Base-by-base conservation (phyloP, 2,113 vertebrate genomes). In the Acanthisitta chloris region DNA sequence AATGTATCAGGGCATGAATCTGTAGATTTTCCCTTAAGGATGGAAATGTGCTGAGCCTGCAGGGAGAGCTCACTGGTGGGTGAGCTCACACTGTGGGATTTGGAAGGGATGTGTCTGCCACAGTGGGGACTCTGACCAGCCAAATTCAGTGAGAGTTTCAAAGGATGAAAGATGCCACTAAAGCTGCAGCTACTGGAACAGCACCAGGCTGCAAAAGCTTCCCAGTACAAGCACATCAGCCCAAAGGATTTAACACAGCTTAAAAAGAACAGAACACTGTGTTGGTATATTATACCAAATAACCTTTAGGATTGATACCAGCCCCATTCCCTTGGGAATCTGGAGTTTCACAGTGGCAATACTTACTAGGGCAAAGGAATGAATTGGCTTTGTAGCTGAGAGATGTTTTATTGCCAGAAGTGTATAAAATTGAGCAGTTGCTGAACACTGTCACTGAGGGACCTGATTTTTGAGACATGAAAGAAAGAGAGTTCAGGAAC, bases 11-110 rank as follows among this genome's bases (percentile, higher is more conserved):
- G 48, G 17, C 1, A 7, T 13, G 14, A 17, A 36, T 42, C 64
- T 71, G 67, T 54, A 25, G 69, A 6, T 52, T 79, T 57, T 49
- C 49, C 5, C 74, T 86, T 24, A 42, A 43, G 24, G 23, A 0
- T 40, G 40, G 14, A 36, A 57, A 76, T 24, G 66, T 82, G 96
- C 95, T 96, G 96, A 96, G 62, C 31, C 73, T 80, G 86, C 92
- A 40, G 90, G n/a, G 79, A 31, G 86, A 20, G 77, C n/a, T 38
- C 29, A 2, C n/a, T n/a, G n/a, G n/a, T 8, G 9, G 45, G 21
- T 90, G 31, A 78, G 88, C 91, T 69, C 36, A 8, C 83, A 34
- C 79, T 85, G 84, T 36, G 83, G 28, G 2, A 11, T 66, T 25
- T 52, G 78, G 85, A 76, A 85, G 66, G 91, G 80, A 0, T 31